A percentile compares a stretch with the other conserved stretches of the same genome.
Conservation (phyloP, 2,888 invertebrate genomes). For the Dryadula phaetusa region DNA sequence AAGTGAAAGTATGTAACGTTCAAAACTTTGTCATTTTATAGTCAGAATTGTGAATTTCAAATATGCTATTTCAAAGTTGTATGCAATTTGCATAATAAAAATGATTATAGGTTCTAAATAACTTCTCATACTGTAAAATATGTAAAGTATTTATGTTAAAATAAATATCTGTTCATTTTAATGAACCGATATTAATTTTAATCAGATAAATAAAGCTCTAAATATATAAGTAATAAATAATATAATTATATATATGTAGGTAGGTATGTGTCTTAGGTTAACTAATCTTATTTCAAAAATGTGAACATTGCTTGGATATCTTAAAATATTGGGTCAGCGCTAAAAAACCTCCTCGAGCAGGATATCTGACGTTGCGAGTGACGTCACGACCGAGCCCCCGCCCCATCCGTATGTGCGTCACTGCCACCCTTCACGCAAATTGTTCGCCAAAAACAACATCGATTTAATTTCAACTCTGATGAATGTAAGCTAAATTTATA, state of each 20-base stretch:
- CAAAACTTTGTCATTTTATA: neutral
- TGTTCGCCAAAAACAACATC: slow-evolving; percentile 70
- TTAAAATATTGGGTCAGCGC: slow-evolving; percentile 13
- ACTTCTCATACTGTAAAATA: too few species aligned
- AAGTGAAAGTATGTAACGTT: too few species aligned
- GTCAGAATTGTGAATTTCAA: neutral
- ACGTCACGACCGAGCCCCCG: slow-evolving; percentile 72
- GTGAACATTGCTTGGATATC: neutral
- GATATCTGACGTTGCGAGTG: slow-evolving; percentile 54
- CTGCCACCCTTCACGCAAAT: slow-evolving; percentile 61
- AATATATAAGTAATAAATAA: too few species aligned
- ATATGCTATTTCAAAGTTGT: neutral
- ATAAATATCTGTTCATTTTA: too few species aligned
- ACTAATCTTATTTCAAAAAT: neutral
- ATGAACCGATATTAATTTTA: too few species aligned
- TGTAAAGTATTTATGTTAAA: too few species aligned
- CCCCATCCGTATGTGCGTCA: slow-evolving; percentile 57
- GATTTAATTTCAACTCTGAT: slow-evolving; percentile 53
- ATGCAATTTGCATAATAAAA: neutral
- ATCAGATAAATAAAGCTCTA: too few species aligned
- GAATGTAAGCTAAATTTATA: slow-evolving; percentile 46
- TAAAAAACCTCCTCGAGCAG: slow-evolving; percentile 32
- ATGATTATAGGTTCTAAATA: neutral
- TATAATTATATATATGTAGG: too few species aligned
- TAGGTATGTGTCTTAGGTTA: too few species aligned